Percentiles rank a stretch among this genome's conserved stretches.
phyloP scores from a whole-genome alignment of 2,797 vertebrate species.

The Cephalopachus bancanus region DNA sequence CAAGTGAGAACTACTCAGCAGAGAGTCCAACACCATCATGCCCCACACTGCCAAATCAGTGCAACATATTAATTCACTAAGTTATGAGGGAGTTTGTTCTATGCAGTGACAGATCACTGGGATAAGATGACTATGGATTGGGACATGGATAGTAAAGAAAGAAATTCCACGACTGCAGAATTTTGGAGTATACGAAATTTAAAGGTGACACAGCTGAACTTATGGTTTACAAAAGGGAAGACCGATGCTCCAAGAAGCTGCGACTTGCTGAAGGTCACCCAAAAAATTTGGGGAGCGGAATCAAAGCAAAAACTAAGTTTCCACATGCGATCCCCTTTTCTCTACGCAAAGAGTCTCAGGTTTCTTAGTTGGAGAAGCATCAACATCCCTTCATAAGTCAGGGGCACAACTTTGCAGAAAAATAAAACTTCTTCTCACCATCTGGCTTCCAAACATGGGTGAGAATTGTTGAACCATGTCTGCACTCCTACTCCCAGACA shows the following conservation, averaged over 20 bases:
- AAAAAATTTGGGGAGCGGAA: neutral
- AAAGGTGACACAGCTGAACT: neutral
- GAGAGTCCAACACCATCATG: neutral
- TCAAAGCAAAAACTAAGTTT: neutral
- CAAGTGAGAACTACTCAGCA: no score
- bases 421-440: neutral
- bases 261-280: neutral
- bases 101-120: neutral
- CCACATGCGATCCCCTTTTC: neutral
- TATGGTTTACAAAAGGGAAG: neutral
- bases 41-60: neutral
- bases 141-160: no score
- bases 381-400: neutral
- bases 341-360: neutral
- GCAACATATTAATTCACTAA: neutral
- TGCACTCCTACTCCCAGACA: neutral
- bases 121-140: neutral
- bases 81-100: neutral
- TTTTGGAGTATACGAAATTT: neutral
- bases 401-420: neutral
- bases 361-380: neutral
- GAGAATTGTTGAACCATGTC: neutral
- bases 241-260: neutral
- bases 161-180: neutral
- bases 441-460: neutral